Base-by-base conservation (phyloP, 92 coral and sea anemone genomes). In the Zoanthus sansibaricus region DNA sequence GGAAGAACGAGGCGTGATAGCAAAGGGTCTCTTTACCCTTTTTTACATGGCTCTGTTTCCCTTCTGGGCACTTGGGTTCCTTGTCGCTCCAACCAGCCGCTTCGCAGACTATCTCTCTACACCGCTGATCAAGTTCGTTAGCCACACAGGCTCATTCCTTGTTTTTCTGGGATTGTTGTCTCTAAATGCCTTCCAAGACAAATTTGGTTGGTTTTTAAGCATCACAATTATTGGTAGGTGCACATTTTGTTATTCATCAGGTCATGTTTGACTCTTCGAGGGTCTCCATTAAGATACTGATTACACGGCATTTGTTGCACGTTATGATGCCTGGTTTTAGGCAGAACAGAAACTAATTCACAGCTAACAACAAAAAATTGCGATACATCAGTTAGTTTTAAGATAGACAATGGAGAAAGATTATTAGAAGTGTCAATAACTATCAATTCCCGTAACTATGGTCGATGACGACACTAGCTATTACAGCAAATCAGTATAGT, bases 81-180 rank as follows among this genome's bases (percentile, higher is more conserved):
- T 80, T 66, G 15, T 80, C 18, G 85, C 85, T 16, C 85, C 85
- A 10, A 80, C 85, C 13, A 66, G 85, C 62, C 45, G 75, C 62
- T 66, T 66, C 18, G 85, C 85, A 47, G 85, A 70, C 1, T 80
- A 64, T 42, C 46, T 80, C 46, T 80, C 85, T 6, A 80, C 66
- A 80, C 92, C 92, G 44, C 77, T 76, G 75, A 61, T 78, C 68
- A 89, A 89, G 86, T 89, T 89, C 72, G 66, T 78, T 31, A 89
- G 92, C 16, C 92, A 89, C 54, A 42, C 79, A 25, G 82, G 86
- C 59, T 88, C 87, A 71, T 89, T 89, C 83, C 17, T 76, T 15
- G 47, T 86, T 46, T 89, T 89, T 86, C 82, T 89, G 10, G 86
- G 54, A 12, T 59, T 89, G 66, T 45, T 89, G 42, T 58, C 82